Conservation (phyloP, 2,797 vertebrate species). For the Hoplostethus atlanticus region DNA sequence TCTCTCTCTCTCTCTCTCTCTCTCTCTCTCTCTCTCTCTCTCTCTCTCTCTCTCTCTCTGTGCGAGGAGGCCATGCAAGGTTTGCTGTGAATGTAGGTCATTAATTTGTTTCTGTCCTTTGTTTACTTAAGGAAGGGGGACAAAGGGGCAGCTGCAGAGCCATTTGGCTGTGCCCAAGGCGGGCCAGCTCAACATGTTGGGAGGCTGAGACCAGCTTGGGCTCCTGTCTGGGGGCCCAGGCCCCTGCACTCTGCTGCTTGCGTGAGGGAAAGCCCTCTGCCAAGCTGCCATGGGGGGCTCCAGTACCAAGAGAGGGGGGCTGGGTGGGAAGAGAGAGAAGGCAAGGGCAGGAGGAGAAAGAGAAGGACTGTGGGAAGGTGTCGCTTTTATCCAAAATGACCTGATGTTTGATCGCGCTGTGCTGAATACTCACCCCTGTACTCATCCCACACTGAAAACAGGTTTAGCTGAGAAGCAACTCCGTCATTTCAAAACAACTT, state of each 20-base stretch:
- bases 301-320: conserved; percentile 42
- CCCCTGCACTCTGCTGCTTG: conserved; percentile 87
- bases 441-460: conserved; percentile 45
- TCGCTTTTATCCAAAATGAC: conserved; percentile 31
- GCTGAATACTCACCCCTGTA: not conserved
- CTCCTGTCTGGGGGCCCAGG: conserved; percentile 90
- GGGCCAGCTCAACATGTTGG: conserved; percentile 93
- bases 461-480: conserved; percentile 23
- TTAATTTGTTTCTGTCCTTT: conserved; percentile 99
- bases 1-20: conserved; percentile 65
- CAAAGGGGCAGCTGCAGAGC: conserved; percentile 99
- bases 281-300: conserved; percentile 82
- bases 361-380: conserved; percentile 26
- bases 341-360: conserved; percentile 37
- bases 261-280: conserved; percentile 86
- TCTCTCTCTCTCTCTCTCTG: conserved; percentile 32
- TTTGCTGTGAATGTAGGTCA: conserved; percentile 98
- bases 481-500: not conserved
- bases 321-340: not conserved
- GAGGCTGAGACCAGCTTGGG: conserved; percentile 92
- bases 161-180: conserved; percentile 99
- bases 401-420: conserved; percentile 70
- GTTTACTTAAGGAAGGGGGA: conserved; percentile 99
- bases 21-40: conserved; percentile 20
- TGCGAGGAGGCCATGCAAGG: conserved; percentile 87